Evolutionary conservation across 2,888 invertebrate species (phyloP).

Genomic region (Heteromurus nitidus): DNA sequence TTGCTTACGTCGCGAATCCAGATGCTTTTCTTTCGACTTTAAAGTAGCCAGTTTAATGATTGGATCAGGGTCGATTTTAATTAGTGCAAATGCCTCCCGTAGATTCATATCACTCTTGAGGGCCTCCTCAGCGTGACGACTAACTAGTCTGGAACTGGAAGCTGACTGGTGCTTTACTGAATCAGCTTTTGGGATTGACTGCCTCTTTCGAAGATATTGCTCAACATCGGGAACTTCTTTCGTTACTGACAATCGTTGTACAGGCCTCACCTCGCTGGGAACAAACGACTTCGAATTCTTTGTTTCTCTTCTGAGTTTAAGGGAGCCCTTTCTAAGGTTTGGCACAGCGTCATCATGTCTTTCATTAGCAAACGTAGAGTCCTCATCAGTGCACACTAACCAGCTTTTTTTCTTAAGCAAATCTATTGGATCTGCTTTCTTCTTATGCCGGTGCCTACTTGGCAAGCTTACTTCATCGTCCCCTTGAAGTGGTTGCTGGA

Average conservation of each 20-base stretch:
- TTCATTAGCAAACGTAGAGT: too few relatives aligned
- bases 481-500: not conserved
- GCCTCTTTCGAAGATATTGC: not conserved
- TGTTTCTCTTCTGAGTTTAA: slow-evolving; percentile 27
- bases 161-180: too few relatives aligned
- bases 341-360: not conserved
- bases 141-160: slow-evolving; percentile 13
- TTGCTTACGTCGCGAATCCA: too few relatives aligned
- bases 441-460: not conserved
- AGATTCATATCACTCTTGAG: slow-evolving; percentile 36
- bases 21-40: too few relatives aligned
- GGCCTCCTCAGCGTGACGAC: slow-evolving; percentile 16
- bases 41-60: not conserved
- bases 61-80: slow-evolving; percentile 45
- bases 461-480: too few relatives aligned
- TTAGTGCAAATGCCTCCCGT: slow-evolving; percentile 35
- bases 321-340: not conserved
- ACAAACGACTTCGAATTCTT: not conserved
- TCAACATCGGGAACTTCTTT: not conserved
- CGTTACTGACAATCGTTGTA: not conserved
- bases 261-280: not conserved
- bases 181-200: not conserved
- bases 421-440: slow-evolving; percentile 11
- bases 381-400: slow-evolving; percentile 15
- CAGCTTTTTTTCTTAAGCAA: slow-evolving; percentile 16